Evolutionary conservation across 1,140 invertebrate species (phyloP), one percentile per base, ranked within the genome.

Genomic region (Apis dorsata): DNA sequence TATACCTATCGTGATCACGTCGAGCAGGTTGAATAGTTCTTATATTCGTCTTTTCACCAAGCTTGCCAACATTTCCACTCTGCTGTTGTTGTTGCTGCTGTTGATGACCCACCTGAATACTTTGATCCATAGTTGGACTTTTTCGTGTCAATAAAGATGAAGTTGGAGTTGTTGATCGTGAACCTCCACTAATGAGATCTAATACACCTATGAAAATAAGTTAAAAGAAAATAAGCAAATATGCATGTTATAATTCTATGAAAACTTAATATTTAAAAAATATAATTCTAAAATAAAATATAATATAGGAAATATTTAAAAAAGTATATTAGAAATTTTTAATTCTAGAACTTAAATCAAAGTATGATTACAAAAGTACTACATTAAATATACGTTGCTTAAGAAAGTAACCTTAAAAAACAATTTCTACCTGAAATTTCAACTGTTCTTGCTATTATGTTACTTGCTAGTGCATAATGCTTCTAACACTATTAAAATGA

Each of bases 91-190:
- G 90, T 12, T 91, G 92, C 15, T 93, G 92, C 19, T 92, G 90
- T 49, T 94, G 94, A 63, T 94, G 92, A 21, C 91, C 90, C 66
- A 95, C 95, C 93, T 98, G 97, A 73, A 96, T 96, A 81, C 96
- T 96, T 91, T 98, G 96, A 92, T 98, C 98, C 80, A 96, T 95
- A 9, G 97, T 97, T 63, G 97, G 97, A 86, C 97, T 97, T 93
- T 97, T 96, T 90, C 96, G 94, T 62, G 96, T 95, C 74, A 96
- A 91, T 79, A 96, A 92, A 76, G 95, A 95, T 7, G 91, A 87
- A 53, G 96, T 96, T 59, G 97, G 97, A 19, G 97, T 98, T 62
- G 96, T 96, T 60, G 97, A 97, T 70, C 97, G 95, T n/a, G 96
- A 96, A 84, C 95, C 96, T 84, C 96, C 96, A 81, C 96, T 95